Base-by-base conservation (phyloP, 2,797 vertebrate species). In the Melanotaenia nigrans region DNA sequence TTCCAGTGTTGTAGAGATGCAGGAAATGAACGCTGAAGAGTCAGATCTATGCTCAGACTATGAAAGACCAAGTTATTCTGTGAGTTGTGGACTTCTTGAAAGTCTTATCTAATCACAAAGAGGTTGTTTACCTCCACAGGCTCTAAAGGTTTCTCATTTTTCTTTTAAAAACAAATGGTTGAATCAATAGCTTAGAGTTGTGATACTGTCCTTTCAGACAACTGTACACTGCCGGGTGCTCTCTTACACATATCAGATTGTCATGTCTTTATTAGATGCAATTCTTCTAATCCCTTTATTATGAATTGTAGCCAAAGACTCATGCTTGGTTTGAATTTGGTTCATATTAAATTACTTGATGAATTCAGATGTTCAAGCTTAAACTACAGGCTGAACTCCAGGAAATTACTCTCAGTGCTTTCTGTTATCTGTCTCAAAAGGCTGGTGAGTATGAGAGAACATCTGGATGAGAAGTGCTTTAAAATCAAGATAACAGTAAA, bases 291-390 rank as follows among this genome's bases (percentile, higher is more conserved):
- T 91, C 90, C 91, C 92, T 91, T 92, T 91, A 89, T 83, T 77
- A 77, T 88, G 78, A 88, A 70, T 35, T 74, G 49, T 81, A 83
- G 86, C 92, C 91, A 93, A 93, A 92, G 90, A 91, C 68, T 62
- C 76, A 63, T 24, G 79, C 61, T 64, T 20, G 35, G 35, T 63
- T 70, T 5, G 7, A 33, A 68, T 73, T 83, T 33, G 66, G 61
- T 68, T 70, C 22, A 18, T 74, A 57, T 49, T 62, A 4, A 36
- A 62, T 64, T 1, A 30, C 56, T 58, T 25, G n/a, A 32, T 53
- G 47, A 82, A 71, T 71, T 58, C 32, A 35, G 61, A 75, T n/a
- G 57, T 30, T 22, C 75, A 74, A 53, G 61, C 10, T 68, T n/a
- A 78, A 76, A 79, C 61, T 59, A 85, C 86, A 87, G 89, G 87